Evolutionary conservation across 2,113 vertebrate species (phyloP).

Genomic region (Manacus vitellinus): DNA sequence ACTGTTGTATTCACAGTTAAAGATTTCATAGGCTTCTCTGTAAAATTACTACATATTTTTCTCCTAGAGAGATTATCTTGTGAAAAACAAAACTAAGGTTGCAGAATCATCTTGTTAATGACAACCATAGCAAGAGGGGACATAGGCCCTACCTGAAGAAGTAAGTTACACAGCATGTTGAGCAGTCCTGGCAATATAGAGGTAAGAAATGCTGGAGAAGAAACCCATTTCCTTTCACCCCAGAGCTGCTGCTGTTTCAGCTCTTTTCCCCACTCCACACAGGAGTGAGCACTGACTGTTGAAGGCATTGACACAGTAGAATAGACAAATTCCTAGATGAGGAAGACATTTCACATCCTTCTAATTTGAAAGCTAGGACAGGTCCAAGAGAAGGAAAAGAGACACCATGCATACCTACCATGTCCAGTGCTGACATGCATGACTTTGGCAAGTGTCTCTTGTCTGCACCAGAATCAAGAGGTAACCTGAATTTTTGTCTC

Average conservation of each 20-base stretch:
- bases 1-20: not conserved
- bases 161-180: not conserved
- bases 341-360: not conserved
- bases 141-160: not conserved
- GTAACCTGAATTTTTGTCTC: not conserved
- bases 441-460: not conserved
- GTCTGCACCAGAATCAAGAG: not conserved
- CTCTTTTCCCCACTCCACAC: not conserved
- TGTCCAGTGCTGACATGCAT: not conserved
- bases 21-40: not conserved
- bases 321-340: not conserved
- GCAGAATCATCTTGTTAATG: not conserved
- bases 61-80: not conserved
- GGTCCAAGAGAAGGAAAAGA: not conserved
- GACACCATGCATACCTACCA: not conserved
- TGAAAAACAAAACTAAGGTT: not conserved
- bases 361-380: not conserved
- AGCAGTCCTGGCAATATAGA: not conserved
- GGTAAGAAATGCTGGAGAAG: not conserved
- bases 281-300: not conserved
- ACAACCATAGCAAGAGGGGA: not conserved
- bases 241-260: not conserved
- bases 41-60: not conserved
- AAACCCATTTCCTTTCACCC: not conserved
- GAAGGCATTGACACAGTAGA: not conserved